phyloP scores from a whole-genome alignment of 2,888 invertebrate genomes.

The Mimas tiliae region DNA sequence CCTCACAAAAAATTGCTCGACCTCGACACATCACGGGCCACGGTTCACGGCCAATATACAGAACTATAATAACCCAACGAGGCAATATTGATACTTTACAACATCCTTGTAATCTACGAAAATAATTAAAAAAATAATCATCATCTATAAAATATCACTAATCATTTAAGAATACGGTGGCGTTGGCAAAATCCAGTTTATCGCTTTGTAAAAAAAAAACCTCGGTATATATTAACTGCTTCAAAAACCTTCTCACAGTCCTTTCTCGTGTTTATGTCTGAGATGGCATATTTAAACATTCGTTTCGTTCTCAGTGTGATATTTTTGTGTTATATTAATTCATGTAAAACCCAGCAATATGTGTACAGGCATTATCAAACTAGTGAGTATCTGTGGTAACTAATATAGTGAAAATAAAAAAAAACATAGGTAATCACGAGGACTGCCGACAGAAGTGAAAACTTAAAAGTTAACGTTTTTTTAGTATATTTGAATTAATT shows the following conservation, averaged over 20 bases:
- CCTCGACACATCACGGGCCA: not conserved
- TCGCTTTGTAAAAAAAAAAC: constrained; percentile 40
- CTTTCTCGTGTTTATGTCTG: constrained; percentile 7
- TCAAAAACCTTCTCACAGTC: constrained; percentile 8
- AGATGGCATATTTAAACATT: constrained; percentile 7
- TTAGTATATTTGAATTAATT: too few species aligned
- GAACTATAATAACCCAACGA: not conserved
- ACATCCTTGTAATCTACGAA: not conserved
- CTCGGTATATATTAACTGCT: constrained; percentile 41
- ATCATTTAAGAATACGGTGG: not conserved
- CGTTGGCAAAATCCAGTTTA: constrained; percentile 24
- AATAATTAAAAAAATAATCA: not conserved
- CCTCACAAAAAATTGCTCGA: not conserved
- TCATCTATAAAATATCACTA: not conserved
- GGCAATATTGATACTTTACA: not conserved
- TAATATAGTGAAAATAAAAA: not conserved
- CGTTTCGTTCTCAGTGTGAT: constrained; percentile 37
- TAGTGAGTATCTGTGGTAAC: constrained; percentile 8
- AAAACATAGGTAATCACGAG: too few species aligned
- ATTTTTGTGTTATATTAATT: constrained; percentile 37
- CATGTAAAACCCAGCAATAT: constrained; percentile 38
- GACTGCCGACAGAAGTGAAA: too few species aligned
- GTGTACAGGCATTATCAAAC: constrained; percentile 8
- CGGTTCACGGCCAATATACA: not conserved
- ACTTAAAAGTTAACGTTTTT: too few species aligned